Conservation (phyloP, 1,140 invertebrate genomes). For the Caerostris extrusa region DNA sequence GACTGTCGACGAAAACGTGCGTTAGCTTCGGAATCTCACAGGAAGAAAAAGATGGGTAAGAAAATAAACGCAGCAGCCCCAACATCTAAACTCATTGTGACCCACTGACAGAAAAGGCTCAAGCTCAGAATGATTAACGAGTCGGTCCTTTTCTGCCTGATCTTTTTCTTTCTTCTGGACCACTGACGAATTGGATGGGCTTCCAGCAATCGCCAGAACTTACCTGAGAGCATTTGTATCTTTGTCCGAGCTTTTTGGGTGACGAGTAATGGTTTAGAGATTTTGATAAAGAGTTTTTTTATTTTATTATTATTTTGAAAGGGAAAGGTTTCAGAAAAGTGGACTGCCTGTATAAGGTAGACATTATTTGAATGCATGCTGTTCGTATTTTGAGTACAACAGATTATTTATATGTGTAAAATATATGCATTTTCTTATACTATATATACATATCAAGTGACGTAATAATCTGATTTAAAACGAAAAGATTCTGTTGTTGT, state of each 20-base stretch:
- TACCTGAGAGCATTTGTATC: background rate
- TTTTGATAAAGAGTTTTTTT: background rate
- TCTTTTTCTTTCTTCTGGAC: slow-evolving; percentile 34
- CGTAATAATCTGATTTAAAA: no score
- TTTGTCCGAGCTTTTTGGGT: background rate
- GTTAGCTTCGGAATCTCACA: background rate
- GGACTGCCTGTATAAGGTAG: background rate
- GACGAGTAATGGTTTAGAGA: background rate
- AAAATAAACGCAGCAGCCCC: slow-evolving; percentile 19
- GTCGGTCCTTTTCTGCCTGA: background rate
- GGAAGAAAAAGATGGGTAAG: no score
- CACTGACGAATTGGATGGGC: slow-evolving; percentile 25
- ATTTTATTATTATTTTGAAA: background rate
- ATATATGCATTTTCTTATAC: no score
- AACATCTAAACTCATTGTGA: slow-evolving; percentile 20
- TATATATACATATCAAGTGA: no score
- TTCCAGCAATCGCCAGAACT: background rate
- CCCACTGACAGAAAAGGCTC: slow-evolving; percentile 10
- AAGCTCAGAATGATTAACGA: slow-evolving; percentile 33
- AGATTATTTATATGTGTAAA: no score
- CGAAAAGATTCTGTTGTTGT: no score
- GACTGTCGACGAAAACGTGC: slow-evolving; percentile 29
- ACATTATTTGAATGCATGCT: background rate
- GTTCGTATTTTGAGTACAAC: background rate
- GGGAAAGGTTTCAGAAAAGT: background rate